Base-by-base conservation (phyloP, 2,888 invertebrate genomes). In the Erpobdella octoculata region DNA sequence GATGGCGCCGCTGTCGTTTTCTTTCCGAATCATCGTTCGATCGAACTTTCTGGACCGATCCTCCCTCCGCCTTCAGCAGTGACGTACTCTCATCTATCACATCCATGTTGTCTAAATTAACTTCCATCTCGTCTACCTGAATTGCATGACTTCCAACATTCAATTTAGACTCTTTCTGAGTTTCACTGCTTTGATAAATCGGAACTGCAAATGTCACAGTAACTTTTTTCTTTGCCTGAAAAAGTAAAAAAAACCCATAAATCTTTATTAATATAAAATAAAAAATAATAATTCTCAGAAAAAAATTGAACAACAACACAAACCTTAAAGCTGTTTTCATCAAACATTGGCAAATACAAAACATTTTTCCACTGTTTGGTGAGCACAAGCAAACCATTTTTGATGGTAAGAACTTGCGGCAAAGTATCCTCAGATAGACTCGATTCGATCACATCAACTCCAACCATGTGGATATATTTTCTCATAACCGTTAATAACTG, bases 361-460 rank as follows among this genome's bases (percentile, higher is more conserved):
- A 92, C 90, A 83, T 93, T 94, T 85, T 95, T 95, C 96, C 95
- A 96, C 81, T 96, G 95, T 0, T 95, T 88, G 79, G 93, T 93
- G 71, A 96, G 86, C 35, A 95, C 95, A 80, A 96, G 91, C n/a
- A 96, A 90, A 6, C 95, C 95, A 70, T 93, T 93, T 81, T 93
- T 86, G 46, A 95, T 85, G 0, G 91, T 93, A 74, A 91, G 21
- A 46, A 25, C 15, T 25, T 41, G 90, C 0, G 95, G 95, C 74
- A 94, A 87, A 79, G 91, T 91, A 15, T 89, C 86, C 78, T 91
- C 90, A 48, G 89, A 87, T 58, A 95, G 87, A 83, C 92, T 92
- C 1, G 88, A 88, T 83, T 93, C 93, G 75, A 94, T 89, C 25
- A 88, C 88, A 4, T 87, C 85, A 0, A 91, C 88, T 6, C 87